A percentile compares a stretch with the other conserved stretches of the same genome.
phyloP scores from a whole-genome alignment of 2,888 invertebrate genomes.

The Disparrhopalites patrizii region DNA sequence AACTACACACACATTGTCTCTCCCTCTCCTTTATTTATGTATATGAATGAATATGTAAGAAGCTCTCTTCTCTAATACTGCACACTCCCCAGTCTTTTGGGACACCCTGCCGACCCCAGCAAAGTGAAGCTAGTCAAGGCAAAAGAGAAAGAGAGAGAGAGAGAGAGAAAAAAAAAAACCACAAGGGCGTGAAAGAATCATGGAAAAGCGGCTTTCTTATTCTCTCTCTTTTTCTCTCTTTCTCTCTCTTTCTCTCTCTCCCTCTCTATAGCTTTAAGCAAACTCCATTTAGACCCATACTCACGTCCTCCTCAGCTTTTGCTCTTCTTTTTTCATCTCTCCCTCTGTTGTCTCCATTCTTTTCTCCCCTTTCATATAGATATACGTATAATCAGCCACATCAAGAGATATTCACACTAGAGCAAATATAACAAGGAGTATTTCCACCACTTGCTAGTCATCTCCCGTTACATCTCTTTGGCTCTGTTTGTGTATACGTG shows the following conservation, averaged over 20 bases:
- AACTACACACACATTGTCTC: neutral
- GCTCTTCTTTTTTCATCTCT: neutral
- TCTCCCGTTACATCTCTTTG: too few species aligned
- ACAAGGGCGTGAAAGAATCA: slow-evolving; percentile 31
- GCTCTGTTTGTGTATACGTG: too few species aligned
- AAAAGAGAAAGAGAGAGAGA: too few species aligned
- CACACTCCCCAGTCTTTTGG: neutral
- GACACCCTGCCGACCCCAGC: neutral
- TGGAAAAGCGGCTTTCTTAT: slow-evolving; percentile 29
- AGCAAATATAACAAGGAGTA: too few species aligned
- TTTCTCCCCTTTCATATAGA: too few species aligned
- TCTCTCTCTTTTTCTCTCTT: neutral
- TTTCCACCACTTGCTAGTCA: too few species aligned
- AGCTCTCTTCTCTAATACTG: too few species aligned
- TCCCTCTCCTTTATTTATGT: neutral
- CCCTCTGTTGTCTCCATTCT: neutral
- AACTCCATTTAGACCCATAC: slow-evolving; percentile 1
- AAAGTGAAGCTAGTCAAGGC: slow-evolving; percentile 12
- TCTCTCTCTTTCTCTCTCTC: too few species aligned
- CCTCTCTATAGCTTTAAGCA: neutral
- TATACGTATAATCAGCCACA: neutral
- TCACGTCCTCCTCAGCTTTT: slow-evolving; percentile 1
- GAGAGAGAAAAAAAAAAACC: too few species aligned
- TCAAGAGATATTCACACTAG: neutral
- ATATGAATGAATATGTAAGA: too few species aligned